phyloP scores from a whole-genome alignment of 2,113 vertebrate species.

The Boulengeromyrus knoepffleri region DNA sequence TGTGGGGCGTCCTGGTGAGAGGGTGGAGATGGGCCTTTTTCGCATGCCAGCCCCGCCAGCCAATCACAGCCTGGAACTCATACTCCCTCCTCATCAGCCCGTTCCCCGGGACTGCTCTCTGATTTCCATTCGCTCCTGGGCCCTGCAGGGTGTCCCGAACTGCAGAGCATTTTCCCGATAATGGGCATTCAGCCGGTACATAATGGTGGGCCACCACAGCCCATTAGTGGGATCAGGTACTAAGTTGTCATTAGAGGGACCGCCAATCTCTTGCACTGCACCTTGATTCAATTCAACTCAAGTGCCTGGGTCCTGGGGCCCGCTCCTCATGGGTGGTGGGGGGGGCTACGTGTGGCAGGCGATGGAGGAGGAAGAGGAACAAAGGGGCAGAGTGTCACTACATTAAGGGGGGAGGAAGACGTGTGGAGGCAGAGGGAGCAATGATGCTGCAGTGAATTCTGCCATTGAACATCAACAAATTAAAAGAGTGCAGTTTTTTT shows the following conservation, averaged over 20 bases:
- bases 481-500: background rate
- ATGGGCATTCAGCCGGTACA: slow-evolving; percentile 20
- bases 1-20: slow-evolving; percentile 10
- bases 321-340: background rate
- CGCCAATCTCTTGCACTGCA: slow-evolving; percentile 4
- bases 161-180: slow-evolving; percentile 17
- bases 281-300: slow-evolving; percentile 39
- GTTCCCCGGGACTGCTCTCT: background rate
- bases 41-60: background rate
- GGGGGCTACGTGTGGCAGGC: background rate
- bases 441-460: background rate
- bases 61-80: background rate
- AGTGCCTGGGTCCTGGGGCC: slow-evolving; percentile 31
- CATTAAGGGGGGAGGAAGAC: slow-evolving; percentile 42
- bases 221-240: slow-evolving; percentile 16
- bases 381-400: background rate
- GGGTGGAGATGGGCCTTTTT: background rate
- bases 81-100: background rate
- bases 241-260: slow-evolving; percentile 24
- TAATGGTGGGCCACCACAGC: slow-evolving; percentile 18
- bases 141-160: slow-evolving; percentile 5
- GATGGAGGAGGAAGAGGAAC: slow-evolving; percentile 12
- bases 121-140: background rate
- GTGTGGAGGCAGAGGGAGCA: slow-evolving; percentile 18
- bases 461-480: background rate